Conservation (phyloP, 2,113 vertebrate genomes). For the Apodemus speciosus region DNA sequence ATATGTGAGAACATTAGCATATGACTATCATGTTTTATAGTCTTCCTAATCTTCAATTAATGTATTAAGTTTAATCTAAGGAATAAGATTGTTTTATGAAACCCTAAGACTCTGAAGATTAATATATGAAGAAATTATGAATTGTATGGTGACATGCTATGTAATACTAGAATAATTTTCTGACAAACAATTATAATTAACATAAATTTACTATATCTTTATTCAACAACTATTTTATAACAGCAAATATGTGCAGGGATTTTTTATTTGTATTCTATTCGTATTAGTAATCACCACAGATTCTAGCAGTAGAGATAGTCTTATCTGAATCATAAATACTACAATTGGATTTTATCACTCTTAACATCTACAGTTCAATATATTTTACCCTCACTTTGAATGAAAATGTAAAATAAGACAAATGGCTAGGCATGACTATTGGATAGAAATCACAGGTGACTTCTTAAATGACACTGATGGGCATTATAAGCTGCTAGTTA, state of each 20-base stretch:
- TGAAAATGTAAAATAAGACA: background rate
- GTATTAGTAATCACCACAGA: background rate
- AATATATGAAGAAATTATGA: background rate
- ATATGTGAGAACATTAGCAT: background rate
- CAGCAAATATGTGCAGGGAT: background rate
- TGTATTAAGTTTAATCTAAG: background rate
- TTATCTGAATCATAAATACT: conserved; percentile 23
- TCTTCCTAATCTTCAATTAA: conserved; percentile 35
- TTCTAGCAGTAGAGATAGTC: background rate
- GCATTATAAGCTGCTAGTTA: background rate
- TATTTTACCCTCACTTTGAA: conserved; percentile 28
- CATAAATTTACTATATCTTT: background rate
- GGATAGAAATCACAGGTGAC: background rate
- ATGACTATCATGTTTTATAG: conserved; percentile 12
- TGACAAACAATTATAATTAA: conserved; percentile 19
- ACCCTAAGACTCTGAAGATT: background rate
- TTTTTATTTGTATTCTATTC: background rate
- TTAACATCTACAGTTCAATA: conserved; percentile 7
- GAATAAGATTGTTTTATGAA: conserved; percentile 32
- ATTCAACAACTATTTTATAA: conserved; percentile 25
- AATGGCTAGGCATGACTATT: background rate
- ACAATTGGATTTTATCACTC: background rate
- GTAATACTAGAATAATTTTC: conserved; percentile 3
- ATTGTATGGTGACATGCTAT: background rate
- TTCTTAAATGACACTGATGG: background rate